Evolutionary conservation across 2,888 invertebrate species (phyloP).

Genomic region (Lepas anatifera): DNA sequence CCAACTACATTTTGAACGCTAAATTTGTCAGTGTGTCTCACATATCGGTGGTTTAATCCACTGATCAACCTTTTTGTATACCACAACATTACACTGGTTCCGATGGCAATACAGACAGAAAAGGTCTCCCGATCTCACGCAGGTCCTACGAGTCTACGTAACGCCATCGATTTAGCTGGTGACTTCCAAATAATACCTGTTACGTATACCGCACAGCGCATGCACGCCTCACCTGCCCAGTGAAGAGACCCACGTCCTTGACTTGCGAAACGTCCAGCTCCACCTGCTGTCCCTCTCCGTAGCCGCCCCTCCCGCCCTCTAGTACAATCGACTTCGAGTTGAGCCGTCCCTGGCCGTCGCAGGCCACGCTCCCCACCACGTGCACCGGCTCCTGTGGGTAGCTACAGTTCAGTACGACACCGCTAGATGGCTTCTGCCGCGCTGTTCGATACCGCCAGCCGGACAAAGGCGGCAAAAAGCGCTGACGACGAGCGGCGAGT

Average conservation of each 20-base stretch:
- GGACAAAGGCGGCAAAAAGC: not conserved
- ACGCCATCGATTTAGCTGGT: no score
- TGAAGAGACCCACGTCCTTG: constrained; percentile 54
- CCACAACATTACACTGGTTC: no score
- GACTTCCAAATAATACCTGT: no score
- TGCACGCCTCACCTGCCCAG: constrained; percentile 53
- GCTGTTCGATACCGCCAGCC: not conserved
- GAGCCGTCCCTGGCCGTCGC: constrained; percentile 54
- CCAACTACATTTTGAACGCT: no score
- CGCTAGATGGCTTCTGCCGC: not conserved
- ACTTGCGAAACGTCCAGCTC: constrained; percentile 41
- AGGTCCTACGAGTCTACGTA: no score
- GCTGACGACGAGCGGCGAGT: not conserved
- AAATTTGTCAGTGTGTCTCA: no score
- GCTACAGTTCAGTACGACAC: not conserved
- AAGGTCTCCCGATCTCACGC: no score
- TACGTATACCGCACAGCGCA: no score
- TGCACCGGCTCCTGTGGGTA: constrained; percentile 35
- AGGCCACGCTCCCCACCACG: constrained; percentile 58
- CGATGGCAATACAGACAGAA: no score
- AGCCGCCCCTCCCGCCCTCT: constrained; percentile 48
- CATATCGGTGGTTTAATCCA: no score
- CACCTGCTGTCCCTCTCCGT: constrained; percentile 33
- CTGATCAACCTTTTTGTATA: no score
- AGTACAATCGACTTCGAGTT: constrained; percentile 56